These are phyloP conservation scores for Drosophila lini DNA, from an alignment of 1,140 invertebrate genomes.

Conservation along the genomic window DNA sequence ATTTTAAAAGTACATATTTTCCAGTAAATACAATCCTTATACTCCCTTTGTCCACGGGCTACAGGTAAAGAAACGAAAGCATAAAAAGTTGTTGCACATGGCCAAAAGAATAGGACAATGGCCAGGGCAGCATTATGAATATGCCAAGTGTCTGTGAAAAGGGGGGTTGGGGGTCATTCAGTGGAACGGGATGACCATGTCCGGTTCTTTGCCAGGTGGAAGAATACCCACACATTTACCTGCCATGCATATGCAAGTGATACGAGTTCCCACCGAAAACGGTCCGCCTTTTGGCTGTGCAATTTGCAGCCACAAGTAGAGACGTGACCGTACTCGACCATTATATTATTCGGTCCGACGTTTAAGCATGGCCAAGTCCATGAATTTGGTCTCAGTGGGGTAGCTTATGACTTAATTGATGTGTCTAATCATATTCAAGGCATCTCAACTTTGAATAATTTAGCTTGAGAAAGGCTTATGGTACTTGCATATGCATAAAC, in stretches of 20 bases:
- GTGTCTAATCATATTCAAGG: conserved; percentile 27
- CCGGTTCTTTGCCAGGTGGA: conserved; percentile 23
- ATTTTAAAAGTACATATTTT: not conserved
- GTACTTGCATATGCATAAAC: not conserved
- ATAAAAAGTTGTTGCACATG: conserved; percentile 55
- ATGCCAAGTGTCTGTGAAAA: conserved; percentile 26
- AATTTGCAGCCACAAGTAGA: conserved; percentile 49
- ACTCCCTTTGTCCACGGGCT: not conserved
- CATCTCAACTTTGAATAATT: conserved; percentile 14
- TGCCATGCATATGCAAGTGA: conserved; percentile 50
- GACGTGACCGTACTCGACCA: conserved; percentile 38
- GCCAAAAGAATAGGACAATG: conserved; percentile 61
- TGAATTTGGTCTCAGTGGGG: conserved; percentile 33
- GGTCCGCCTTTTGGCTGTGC: conserved; percentile 24
- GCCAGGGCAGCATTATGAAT: conserved; percentile 56
- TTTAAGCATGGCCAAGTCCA: conserved; percentile 34
- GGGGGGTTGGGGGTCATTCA: conserved; percentile 12
- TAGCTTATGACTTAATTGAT: conserved; percentile 45
- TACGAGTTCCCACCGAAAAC: conserved; percentile 26
- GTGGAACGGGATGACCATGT: conserved; percentile 28
- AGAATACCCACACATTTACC: conserved; percentile 41
- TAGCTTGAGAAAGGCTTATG: not conserved
- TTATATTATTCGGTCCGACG: conserved; percentile 14
- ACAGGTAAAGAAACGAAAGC: conserved; percentile 5
- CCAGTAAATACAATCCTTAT: not conserved